Evolutionary conservation across 1,140 invertebrate species (phyloP), one percentile per base, ranked within the genome.

Genomic region (Solenopsis fugax): DNA sequence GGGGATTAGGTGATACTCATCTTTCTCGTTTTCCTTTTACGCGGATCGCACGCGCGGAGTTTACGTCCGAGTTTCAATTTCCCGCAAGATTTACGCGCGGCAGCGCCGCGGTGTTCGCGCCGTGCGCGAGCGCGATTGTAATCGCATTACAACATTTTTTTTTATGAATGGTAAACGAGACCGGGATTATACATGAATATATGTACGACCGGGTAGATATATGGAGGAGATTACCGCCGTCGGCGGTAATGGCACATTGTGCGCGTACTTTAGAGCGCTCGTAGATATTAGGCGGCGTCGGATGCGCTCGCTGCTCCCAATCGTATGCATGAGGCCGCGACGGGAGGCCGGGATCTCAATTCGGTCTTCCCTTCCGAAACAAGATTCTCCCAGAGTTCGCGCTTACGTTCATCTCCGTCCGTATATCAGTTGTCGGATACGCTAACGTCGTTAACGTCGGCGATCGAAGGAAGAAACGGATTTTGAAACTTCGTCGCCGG

Each of bases 271-370:
- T 52, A 62, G 80, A 88, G 52, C 12, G 71, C 12, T 54, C 62
- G 21, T 60, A 48, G 90, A 89, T 81, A 71, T 90, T 89, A 89
- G 87, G 64, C 85, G 29, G 37, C 64, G 77, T 90, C 88, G 24
- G 50, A 64, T 85, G 24, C 54, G 54, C 58, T 2, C 24, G 13
- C 41, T 77, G 52, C 67, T 72, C 52, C 5, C 56, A 67, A 80
- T 80, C 18, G 16, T 75, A 87, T 85, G 78, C 78, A 80, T 85
- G 71, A 64, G 64, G 73, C 34, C 86, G 50, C 78, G 12, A 80
- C 89, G 65, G 88, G 85, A 75, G 87, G 82, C 73, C 90, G 62
- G 16, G 45, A 34, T 75, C 58, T 71, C 58, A 64, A 86, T 89
- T 88, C 50, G 52, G 34, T 77, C 58, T 90, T 82, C 58, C 21